These are phyloP conservation scores for Drosophila orosa DNA, from an alignment of 1,140 invertebrate species.

Conservation along the genomic window DNA sequence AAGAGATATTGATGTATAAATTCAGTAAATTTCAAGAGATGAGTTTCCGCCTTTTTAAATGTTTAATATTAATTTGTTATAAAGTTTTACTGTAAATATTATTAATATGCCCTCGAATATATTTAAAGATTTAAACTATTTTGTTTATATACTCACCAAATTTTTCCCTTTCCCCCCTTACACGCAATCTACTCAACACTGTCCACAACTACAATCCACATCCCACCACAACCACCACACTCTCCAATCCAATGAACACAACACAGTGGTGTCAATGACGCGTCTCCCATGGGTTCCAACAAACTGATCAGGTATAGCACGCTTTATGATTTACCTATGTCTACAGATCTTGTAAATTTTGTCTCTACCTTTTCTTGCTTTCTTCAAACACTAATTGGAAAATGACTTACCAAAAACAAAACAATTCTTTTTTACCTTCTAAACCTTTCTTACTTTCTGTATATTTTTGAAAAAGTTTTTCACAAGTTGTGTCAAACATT, in stretches of 20 bases:
- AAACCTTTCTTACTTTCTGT: conserved; percentile 65
- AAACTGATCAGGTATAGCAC: conserved; percentile 84
- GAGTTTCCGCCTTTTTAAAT: background rate
- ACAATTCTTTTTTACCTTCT: conserved; percentile 51
- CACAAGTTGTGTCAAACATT: conserved; percentile 83
- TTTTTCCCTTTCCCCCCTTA: conserved; percentile 67
- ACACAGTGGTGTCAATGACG: conserved; percentile 83
- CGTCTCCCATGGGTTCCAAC: conserved; percentile 82
- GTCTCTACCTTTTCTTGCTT: conserved; percentile 59
- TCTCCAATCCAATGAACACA: conserved; percentile 56
- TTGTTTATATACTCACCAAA: conserved; percentile 60
- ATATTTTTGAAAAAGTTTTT: conserved; percentile 79
- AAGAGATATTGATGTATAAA: background rate
- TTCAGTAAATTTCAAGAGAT: background rate
- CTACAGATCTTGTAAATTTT: conserved; percentile 50
- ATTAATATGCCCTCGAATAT: conserved; percentile 22
- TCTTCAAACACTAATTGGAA: conserved; percentile 69
- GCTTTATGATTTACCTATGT: conserved; percentile 68
- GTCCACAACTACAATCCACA: conserved; percentile 53
- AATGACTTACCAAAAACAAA: conserved; percentile 35
- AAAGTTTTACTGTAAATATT: conserved; percentile 18
- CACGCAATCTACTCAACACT: conserved; percentile 62
- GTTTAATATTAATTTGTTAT: background rate
- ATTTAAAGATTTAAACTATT: conserved; percentile 21
- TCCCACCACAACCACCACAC: conserved; percentile 42